Conservation (phyloP, 2,113 vertebrate species). For the Chitala chitala region DNA sequence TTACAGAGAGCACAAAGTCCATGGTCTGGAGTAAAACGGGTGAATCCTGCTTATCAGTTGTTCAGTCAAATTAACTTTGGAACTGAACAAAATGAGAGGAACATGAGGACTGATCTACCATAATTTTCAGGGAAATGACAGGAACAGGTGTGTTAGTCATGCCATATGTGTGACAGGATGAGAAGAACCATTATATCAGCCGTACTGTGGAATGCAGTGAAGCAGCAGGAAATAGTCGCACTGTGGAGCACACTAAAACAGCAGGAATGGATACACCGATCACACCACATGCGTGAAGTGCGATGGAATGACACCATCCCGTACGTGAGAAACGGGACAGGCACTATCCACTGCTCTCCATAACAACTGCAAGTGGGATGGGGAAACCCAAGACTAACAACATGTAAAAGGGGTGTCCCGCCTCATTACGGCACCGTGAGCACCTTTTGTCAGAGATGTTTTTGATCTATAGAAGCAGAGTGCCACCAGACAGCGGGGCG, state of each 20-base stretch:
- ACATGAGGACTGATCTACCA: not conserved
- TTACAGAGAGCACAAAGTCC: no score
- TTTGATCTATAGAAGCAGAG: constrained; percentile 54
- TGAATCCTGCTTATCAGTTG: no score
- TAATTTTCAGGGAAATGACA: not conserved
- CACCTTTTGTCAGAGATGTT: constrained; percentile 52
- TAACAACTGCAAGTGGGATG: no score
- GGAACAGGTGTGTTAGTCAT: not conserved
- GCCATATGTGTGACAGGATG: not conserved
- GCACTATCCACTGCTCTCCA: not conserved
- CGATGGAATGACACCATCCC: not conserved
- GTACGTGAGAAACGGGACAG: no score
- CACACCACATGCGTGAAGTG: no score
- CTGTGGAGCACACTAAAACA: no score
- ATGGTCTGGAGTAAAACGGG: no score
- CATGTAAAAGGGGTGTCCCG: constrained; percentile 45
- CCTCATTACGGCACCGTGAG: constrained; percentile 64
- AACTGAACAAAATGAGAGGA: not conserved
- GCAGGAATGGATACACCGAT: no score
- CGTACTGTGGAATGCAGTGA: not conserved
- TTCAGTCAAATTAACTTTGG: no score
- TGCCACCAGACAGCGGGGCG: constrained; percentile 45
- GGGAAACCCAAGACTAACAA: no score
- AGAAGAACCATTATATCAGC: not conserved
- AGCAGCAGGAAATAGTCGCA: no score